Conservation (phyloP, 2,113 vertebrate genomes). For the Malurus alboscapulatus region DNA sequence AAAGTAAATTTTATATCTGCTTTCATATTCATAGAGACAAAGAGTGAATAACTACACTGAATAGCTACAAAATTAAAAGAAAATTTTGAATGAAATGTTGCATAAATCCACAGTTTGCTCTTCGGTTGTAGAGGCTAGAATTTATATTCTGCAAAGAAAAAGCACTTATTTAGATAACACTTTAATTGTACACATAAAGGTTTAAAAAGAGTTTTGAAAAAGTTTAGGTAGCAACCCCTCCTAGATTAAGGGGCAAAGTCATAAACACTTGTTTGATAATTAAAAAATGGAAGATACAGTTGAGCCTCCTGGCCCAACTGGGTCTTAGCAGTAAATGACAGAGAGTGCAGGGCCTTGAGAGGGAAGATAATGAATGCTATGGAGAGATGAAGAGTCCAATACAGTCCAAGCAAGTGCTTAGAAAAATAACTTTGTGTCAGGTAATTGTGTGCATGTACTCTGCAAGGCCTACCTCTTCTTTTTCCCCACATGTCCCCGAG, state of each 20-base stretch:
- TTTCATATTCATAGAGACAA: neutral
- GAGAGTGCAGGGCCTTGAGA: neutral
- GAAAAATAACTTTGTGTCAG: neutral
- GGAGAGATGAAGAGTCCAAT: neutral
- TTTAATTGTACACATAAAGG: neutral
- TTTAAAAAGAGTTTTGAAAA: neutral
- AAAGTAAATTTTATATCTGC: neutral
- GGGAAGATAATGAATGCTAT: neutral
- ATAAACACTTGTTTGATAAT: neutral
- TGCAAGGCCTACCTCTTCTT: neutral
- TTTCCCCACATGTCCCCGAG: fast-evolving
- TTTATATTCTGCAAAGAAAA: neutral
- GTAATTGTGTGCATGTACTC: neutral
- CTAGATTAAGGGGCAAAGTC: neutral
- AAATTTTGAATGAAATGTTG: neutral
- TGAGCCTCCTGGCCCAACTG: neutral
- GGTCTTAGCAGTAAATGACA: neutral
- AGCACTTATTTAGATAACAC: neutral
- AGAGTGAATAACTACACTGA: neutral
- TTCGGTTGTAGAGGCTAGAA: neutral
- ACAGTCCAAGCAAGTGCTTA: neutral
- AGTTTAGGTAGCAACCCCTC: neutral
- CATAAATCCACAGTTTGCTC: neutral
- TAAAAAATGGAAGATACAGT: neutral
- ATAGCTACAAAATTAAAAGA: neutral